Conservation (phyloP, 2,797 vertebrate species). For the Gouania willdenowi region DNA sequence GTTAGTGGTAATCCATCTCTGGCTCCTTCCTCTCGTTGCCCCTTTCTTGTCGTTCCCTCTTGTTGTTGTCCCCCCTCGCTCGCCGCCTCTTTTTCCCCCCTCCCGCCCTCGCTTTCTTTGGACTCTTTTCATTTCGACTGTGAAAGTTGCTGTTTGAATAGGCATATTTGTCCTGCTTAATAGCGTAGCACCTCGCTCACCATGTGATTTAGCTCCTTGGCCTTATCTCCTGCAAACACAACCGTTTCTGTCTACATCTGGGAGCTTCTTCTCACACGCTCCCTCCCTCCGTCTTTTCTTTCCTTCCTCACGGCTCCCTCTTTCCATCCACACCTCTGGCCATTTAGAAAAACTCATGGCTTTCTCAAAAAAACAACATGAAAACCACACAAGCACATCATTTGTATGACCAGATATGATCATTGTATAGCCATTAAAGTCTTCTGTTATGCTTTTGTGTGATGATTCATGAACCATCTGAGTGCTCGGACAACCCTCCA, state of each 20-base stretch:
- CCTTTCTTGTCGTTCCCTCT: conserved; percentile 33
- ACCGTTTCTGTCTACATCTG: conserved; percentile 63
- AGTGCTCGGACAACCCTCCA: background rate
- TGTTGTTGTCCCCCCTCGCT: conserved; percentile 11
- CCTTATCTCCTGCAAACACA: conserved; percentile 79
- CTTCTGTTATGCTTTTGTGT: conserved; percentile 23
- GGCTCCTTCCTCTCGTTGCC: conserved; percentile 35
- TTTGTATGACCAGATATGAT: conserved; percentile 48
- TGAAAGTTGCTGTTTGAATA: conserved; percentile 78
- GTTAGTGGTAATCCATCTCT: conserved; percentile 59
- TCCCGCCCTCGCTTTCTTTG: conserved; percentile 28
- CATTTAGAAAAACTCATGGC: conserved; percentile 23
- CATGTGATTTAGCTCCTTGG: conserved; percentile 68
- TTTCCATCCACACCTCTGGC: conserved; percentile 39
- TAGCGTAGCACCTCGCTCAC: conserved; percentile 68
- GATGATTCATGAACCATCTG: conserved; percentile 14
- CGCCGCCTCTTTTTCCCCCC: background rate
- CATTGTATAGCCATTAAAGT: conserved; percentile 36
- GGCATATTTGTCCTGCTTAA: conserved; percentile 81
- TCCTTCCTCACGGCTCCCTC: conserved; percentile 21
- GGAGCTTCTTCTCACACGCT: conserved; percentile 55
- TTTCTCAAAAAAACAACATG: conserved; percentile 45
- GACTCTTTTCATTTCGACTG: conserved; percentile 62
- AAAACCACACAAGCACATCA: conserved; percentile 31
- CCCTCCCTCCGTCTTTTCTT: conserved; percentile 8